Base-by-base conservation (phyloP, 2,797 vertebrate genomes). In the Hybognathus amarus region DNA sequence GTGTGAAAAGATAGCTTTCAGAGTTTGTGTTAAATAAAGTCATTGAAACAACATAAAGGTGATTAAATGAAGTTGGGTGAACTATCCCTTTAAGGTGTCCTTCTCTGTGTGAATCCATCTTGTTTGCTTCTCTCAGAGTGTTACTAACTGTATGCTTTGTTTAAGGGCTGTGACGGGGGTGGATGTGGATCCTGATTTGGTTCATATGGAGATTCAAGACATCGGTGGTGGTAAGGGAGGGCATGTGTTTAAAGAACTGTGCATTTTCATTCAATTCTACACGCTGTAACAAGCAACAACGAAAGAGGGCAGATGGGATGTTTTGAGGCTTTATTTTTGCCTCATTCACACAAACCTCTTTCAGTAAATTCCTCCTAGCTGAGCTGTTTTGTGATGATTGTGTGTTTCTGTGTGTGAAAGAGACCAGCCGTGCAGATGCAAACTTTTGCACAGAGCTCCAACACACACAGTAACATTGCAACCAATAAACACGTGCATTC, bases 161-260 rank as follows among this genome's bases (percentile, higher is more conserved):
- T 94, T 68, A 92, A 99, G 98, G 98, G 96, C 97, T 15, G 94
- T 98, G 80, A 93, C 96, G 45, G 95, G 94, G 75, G 95, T 97
- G 91, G 97, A 98, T 0, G 84, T 93, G 75, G 96, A 98, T 87
- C 94, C 96, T 59, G 95, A 98, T 90, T 89, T 99, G 90, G 96
- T 98, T 89, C 97, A 99, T 92, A 96, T 98, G 97, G 97, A 99
- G 90, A 95, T 97, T 91, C 97, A 97, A 88, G 97, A 98, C 85
- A 89, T 91, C 5, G 94, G 94, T 90, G 97, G 97, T 97, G 97
- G 98, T 99, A 94, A 81, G 83, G 45, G 20, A 70, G 47, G 13
- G 17, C 27, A 45, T 64, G 17, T 74, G 27, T 82, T 71, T 78
- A 47, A 36, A 24, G n/a, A 83, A 77, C 15, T 56, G 18, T 67